Percentiles rank a stretch among this genome's conserved stretches.
These are phyloP conservation scores for Acropora yongei DNA, from an alignment of 64 coral and sea anemone species.

Conservation along the genomic window DNA sequence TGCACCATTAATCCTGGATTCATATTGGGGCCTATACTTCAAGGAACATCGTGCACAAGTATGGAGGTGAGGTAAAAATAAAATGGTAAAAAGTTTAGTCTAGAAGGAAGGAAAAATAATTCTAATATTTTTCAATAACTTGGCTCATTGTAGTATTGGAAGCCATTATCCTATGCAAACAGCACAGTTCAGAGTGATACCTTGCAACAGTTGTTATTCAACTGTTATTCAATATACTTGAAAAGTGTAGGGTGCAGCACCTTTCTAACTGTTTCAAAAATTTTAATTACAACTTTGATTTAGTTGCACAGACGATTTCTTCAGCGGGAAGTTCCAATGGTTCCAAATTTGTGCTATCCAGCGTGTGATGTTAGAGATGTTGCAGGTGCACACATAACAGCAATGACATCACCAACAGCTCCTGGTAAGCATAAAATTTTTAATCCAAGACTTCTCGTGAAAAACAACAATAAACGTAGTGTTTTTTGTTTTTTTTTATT, in stretches of 20 bases:
- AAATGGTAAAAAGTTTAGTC: not conserved
- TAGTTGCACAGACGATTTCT: slow-evolving; percentile 86
- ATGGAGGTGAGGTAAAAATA: slow-evolving; percentile 73
- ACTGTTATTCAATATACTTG: too few species aligned
- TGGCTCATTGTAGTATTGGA: too few species aligned
- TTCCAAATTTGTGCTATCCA: slow-evolving; percentile 64
- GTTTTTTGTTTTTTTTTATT: too few species aligned
- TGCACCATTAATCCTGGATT: slow-evolving; percentile 88
- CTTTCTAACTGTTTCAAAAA: not conserved
- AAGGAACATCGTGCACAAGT: slow-evolving; percentile 84
- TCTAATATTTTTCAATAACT: not conserved
- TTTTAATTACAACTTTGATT: not conserved
- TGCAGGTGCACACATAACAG: slow-evolving; percentile 81
- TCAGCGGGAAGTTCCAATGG: slow-evolving; percentile 79
- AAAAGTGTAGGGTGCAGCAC: too few species aligned
- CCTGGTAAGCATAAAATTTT: slow-evolving; percentile 46
- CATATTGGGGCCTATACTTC: slow-evolving; percentile 81
- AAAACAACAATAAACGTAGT: too few species aligned
- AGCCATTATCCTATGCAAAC: too few species aligned
- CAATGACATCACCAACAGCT: slow-evolving; percentile 75
- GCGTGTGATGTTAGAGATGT: slow-evolving; percentile 88
- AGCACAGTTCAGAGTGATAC: too few species aligned
- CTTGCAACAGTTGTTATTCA: too few species aligned
- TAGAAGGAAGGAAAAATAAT: not conserved
- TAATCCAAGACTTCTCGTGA: too few species aligned